These are phyloP conservation scores for Coenonympha glycerion DNA, from an alignment of 2,888 invertebrate species.

Conservation along the genomic window DNA sequence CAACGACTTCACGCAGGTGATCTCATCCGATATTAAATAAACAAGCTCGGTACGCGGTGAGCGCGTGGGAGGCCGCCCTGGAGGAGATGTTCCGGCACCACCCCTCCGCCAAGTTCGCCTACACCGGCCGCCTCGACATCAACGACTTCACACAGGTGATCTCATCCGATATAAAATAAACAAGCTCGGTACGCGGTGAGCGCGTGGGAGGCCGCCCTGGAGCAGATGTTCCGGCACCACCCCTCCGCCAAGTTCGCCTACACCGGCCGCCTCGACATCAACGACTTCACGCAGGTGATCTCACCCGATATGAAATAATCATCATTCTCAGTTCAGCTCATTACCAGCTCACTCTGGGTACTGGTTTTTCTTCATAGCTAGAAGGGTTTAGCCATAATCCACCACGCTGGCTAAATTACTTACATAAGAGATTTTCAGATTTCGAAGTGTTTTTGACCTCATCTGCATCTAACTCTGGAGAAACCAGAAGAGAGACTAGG, in stretches of 20 bases:
- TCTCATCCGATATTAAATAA: no score
- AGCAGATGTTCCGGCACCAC: conserved; percentile 75
- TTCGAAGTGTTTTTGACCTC: no score
- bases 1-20: conserved; percentile 74
- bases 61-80: conserved; percentile 78
- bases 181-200: conserved; percentile 66
- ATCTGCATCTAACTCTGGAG: no score
- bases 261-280: conserved; percentile 76
- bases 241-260: conserved; percentile 79
- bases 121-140: conserved; percentile 76
- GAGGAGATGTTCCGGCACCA: conserved; percentile 76
- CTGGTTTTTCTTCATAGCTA: no score
- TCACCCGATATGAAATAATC: no score
- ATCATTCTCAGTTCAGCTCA: no score
- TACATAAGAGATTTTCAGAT: no score
- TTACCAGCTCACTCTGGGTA: no score
- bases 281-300: conserved; percentile 73
- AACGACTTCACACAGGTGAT: conserved; percentile 74
- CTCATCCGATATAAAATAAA: no score
- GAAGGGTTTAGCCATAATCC: no score
- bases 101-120: conserved; percentile 79
- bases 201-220: conserved; percentile 78
- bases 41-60: conserved; percentile 62
- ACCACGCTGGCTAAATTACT: no score
- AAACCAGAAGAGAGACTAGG: no score